These are phyloP conservation scores for Albula glossodonta DNA, from an alignment of 2,113 vertebrate species.

Conservation along the genomic window DNA sequence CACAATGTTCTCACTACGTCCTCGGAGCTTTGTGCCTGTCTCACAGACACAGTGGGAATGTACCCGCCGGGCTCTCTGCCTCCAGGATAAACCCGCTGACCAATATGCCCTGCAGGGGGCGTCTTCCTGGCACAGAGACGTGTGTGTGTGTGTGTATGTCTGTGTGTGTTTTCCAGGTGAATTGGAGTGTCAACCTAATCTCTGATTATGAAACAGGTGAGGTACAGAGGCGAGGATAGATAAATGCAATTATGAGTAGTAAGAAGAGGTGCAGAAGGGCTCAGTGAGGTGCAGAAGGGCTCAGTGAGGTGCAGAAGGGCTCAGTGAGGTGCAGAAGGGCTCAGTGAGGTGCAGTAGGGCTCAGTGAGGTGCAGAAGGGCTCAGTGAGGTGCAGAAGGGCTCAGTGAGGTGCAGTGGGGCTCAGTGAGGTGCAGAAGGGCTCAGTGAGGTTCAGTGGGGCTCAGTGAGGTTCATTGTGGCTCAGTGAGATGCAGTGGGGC, in stretches of 20 bases:
- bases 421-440: too few species aligned
- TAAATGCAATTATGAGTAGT: neutral
- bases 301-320: too few species aligned
- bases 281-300: too few species aligned
- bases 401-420: too few species aligned
- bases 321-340: neutral
- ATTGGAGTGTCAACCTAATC: neutral
- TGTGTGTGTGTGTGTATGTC: conserved; percentile 14
- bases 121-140: neutral
- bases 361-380: too few species aligned
- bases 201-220: neutral
- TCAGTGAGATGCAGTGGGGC: too few species aligned
- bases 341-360: too few species aligned
- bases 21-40: neutral
- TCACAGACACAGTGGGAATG: neutral
- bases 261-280: too few species aligned
- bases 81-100: neutral
- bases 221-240: neutral
- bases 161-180: conserved; percentile 19
- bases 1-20: neutral
- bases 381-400: too few species aligned
- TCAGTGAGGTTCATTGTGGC: too few species aligned
- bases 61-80: neutral
- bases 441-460: too few species aligned
- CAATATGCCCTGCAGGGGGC: neutral